Evolutionary conservation across 2,888 invertebrate genomes (phyloP), one percentile per base, ranked within the genome.

Genomic region (Synanthedon formicaeformis): DNA sequence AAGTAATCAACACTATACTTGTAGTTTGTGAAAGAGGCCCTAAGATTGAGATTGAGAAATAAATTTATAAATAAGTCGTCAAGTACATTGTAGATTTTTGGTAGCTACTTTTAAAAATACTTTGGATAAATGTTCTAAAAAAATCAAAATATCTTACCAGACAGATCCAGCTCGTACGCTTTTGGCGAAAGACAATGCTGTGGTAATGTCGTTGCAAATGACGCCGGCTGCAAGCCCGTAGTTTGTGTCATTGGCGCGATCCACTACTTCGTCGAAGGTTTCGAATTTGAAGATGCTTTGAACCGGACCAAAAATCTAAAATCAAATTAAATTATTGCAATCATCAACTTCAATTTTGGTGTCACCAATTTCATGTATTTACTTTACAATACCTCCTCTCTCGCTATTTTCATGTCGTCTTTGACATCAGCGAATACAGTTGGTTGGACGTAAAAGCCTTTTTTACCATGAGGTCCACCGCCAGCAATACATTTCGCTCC

Each of bases 221-320:
- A 96, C 90, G 10, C 94, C 96, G 50, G 96, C 93, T 1, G 94
- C 96, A 41, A 97, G 88, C 10, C 97, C 97, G 67, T 95, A 97
- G 52, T 85, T 84, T 2, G 95, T 93, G 61, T 92, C 89, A 70
- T 97, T 97, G 5, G 96, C 95, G 58, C 96, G 89, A 58, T 94
- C 92, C 50, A 97, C 91, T 0, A 93, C 94, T 77, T 97, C 97
- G 1, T 93, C 92, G 56, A 94, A 81, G 0, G 91, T 91, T 50
- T 92, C 92, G 66, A 96, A 97, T 76, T 95, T 95, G 52, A 96
- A 85, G 60, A 97, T 95, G 54, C 92, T 92, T 81, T 96, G 96
- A 0, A 97, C 96, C 1, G 97, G 97, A 0, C 97, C 97, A 73
- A 97, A 97, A 64, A 97, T 97, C 95, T 95, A 64, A 62, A 13